Percentiles rank a stretch among this genome's conserved stretches.
These are phyloP conservation scores for Heterodera carotae DNA, from an alignment of 1,140 invertebrate genomes.

Conservation along the genomic window DNA sequence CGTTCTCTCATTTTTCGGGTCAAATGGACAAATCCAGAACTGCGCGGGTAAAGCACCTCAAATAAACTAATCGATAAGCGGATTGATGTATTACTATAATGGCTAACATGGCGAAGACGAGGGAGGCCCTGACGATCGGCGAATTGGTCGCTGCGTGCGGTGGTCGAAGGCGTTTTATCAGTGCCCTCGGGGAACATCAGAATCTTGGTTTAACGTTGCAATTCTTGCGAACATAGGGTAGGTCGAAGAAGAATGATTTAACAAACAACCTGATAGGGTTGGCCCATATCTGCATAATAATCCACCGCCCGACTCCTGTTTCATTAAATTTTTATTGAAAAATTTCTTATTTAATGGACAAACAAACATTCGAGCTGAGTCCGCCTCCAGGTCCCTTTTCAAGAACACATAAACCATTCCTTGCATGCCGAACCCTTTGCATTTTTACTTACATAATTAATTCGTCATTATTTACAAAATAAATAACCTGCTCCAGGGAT, in stretches of 20 bases:
- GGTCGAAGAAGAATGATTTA: too few species aligned
- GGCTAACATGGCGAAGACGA: constrained; percentile 39
- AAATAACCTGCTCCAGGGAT: constrained; percentile 78
- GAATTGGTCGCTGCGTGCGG: constrained; percentile 54
- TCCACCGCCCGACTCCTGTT: constrained; percentile 66
- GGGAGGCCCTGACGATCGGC: constrained; percentile 57
- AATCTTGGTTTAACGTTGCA: too few species aligned
- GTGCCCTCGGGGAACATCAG: constrained; percentile 87
- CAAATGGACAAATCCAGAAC: constrained; percentile 61
- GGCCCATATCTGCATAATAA: constrained; percentile 74
- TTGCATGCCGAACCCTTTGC: constrained; percentile 84
- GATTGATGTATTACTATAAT: neutral
- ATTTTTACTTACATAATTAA: too few species aligned
- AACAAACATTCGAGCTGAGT: constrained; percentile 73
- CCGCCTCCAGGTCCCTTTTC: constrained; percentile 78
- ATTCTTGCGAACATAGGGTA: too few species aligned
- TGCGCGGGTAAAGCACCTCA: constrained; percentile 63
- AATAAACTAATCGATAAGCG: neutral
- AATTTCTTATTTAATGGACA: constrained; percentile 69
- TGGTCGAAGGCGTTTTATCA: constrained; percentile 74
- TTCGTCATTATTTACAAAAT: too few species aligned
- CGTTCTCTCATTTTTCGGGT: constrained; percentile 60
- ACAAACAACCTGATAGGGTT: constrained; percentile 69
- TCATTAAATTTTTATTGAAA: too few species aligned
- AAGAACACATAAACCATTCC: constrained; percentile 81